These are phyloP conservation scores for Vollenhovia emeryi DNA, from an alignment of 1,140 invertebrate genomes.

Conservation along the genomic window DNA sequence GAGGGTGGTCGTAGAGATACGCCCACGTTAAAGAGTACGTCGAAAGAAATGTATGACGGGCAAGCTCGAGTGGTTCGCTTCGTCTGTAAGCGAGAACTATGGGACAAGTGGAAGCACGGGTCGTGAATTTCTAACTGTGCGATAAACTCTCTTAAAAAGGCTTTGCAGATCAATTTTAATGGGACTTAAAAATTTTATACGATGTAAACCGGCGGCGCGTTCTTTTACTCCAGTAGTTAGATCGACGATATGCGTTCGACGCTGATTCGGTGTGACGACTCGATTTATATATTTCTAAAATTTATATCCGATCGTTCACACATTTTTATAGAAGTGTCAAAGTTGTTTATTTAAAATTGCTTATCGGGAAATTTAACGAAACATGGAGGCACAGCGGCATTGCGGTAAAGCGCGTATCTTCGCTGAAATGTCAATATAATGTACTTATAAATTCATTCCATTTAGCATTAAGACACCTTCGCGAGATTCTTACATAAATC, in stretches of 20 bases:
- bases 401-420: neutral
- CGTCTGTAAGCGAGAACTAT: neutral
- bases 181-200: neutral
- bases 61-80: neutral
- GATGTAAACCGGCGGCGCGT: neutral
- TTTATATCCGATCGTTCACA: neutral
- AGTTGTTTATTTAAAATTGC: neutral
- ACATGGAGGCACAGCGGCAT: neutral
- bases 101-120: neutral
- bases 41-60: conserved; percentile 15
- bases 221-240: neutral
- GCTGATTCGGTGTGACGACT: neutral
- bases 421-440: neutral
- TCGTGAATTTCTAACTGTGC: conserved; percentile 9
- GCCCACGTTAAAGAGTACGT: neutral
- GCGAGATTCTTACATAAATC: neutral
- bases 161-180: neutral
- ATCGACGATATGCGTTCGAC: neutral
- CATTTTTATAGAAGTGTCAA: neutral
- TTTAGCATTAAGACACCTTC: neutral
- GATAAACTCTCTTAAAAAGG: neutral
- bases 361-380: neutral
- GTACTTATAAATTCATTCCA: neutral
- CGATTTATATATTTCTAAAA: neutral
- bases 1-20: neutral